Percentiles rank a stretch among this genome's conserved stretches.
These are phyloP conservation scores for Coreius guichenoti DNA, from an alignment of 2,797 vertebrate genomes.

Conservation along the genomic window DNA sequence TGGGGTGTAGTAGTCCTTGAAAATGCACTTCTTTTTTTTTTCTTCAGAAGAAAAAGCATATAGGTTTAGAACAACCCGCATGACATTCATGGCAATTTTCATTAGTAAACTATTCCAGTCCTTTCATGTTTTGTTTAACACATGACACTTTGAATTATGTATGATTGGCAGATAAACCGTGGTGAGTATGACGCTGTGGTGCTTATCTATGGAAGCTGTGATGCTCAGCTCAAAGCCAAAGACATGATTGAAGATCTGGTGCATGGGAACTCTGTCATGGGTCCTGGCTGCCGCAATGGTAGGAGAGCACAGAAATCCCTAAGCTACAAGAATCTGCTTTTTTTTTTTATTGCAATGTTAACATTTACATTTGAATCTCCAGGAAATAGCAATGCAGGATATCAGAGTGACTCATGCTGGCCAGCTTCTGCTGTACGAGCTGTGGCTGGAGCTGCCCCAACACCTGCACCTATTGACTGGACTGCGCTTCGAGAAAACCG, in stretches of 20 bases:
- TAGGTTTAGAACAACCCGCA: background rate
- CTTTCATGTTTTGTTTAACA: background rate
- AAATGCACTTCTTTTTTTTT: background rate
- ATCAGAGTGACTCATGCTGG: conserved; percentile 67
- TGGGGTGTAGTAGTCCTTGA: background rate
- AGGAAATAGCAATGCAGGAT: conserved; percentile 37
- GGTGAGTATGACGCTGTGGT: conserved; percentile 82
- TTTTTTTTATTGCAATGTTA: background rate
- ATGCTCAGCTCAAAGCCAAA: conserved; percentile 86
- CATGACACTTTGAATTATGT: conserved; percentile 7
- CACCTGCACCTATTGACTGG: conserved; percentile 83
- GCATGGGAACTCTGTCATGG: conserved; percentile 62
- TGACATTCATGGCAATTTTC: background rate
- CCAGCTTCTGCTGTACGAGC: conserved; percentile 57
- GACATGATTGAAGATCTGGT: conserved; percentile 84
- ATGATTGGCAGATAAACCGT: conserved; percentile 79
- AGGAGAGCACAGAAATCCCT: conserved; percentile 30
- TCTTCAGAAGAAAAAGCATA: too few relatives aligned
- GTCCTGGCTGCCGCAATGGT: conserved; percentile 58
- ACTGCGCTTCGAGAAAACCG: conserved; percentile 83
- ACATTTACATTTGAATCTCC: background rate
- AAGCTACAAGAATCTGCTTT: background rate
- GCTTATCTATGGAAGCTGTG: conserved; percentile 82
- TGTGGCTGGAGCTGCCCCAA: conserved; percentile 43
- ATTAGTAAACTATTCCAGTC: background rate